Evolutionary conservation across 1,140 invertebrate species (phyloP).

Genomic region (Drosophila baimaii): DNA sequence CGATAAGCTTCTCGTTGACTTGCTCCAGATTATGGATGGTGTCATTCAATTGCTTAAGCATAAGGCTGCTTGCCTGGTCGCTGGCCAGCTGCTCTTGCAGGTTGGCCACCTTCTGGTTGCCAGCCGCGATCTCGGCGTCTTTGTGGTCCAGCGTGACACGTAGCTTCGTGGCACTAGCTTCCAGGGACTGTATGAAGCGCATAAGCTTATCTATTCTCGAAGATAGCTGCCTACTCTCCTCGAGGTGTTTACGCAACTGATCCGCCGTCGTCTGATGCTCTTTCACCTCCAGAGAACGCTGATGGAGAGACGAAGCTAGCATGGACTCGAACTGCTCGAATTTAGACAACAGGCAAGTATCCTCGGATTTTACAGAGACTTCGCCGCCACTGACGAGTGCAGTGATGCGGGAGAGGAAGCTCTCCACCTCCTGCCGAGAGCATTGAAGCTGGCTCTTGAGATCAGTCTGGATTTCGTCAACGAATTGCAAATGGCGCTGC

Average conservation of each 20-base stretch:
- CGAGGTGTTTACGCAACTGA: neutral
- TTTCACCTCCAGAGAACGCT: neutral
- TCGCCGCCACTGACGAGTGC: neutral
- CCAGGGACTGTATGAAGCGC: neutral
- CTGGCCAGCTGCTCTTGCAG: conserved; percentile 9
- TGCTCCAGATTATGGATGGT: conserved; percentile 45
- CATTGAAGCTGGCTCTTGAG: neutral
- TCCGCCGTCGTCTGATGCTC: neutral
- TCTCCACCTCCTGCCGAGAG: neutral
- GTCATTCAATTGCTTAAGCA: conserved; percentile 14
- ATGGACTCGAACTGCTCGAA: neutral
- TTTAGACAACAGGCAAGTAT: neutral
- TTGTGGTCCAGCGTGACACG: neutral
- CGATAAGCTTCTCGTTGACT: conserved; percentile 45
- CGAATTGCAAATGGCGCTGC: neutral
- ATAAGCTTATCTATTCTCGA: neutral
- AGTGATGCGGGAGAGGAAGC: neutral
- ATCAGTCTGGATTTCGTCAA: conserved; percentile 1
- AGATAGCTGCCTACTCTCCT: neutral
- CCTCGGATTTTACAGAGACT: neutral
- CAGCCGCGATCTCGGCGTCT: neutral
- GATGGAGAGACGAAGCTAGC: neutral
- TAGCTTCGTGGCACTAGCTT: neutral
- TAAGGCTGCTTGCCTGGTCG: neutral
- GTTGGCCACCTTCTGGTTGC: neutral